A percentile compares a stretch with the other conserved stretches of the same genome.
phyloP scores from a whole-genome alignment of 2,113 vertebrate genomes.

The Tachycineta bicolor region DNA sequence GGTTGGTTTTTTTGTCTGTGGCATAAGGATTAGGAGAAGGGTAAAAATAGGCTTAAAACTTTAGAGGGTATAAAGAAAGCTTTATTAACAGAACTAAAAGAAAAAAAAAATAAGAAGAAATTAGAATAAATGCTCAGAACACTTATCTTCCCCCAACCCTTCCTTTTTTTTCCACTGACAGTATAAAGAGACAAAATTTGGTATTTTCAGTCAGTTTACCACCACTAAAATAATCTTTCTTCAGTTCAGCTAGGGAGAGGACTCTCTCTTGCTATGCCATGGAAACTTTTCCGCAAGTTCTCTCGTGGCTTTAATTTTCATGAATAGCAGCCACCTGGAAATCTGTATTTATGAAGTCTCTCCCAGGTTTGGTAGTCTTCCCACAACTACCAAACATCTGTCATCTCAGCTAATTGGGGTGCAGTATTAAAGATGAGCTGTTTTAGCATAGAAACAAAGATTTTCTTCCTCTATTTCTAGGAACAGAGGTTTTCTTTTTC shows the following conservation, averaged over 20 bases:
- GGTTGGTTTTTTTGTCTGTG: background rate
- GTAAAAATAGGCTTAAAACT: background rate
- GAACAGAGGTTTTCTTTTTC: background rate
- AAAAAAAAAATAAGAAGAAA: background rate
- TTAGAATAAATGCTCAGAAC: background rate
- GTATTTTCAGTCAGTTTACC: background rate
- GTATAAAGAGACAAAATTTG: background rate
- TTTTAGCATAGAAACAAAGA: background rate
- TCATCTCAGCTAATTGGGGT: background rate
- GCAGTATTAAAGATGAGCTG: background rate
- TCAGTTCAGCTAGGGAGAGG: background rate
- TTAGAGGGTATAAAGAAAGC: background rate
- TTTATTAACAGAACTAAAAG: background rate
- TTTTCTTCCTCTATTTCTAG: background rate
- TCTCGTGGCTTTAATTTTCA: background rate
- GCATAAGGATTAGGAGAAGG: background rate
- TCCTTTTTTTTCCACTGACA: background rate
- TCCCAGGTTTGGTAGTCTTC: background rate
- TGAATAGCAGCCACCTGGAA: fast-evolving
- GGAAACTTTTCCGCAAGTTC: background rate
- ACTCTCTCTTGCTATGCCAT: no score
- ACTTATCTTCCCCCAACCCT: no score
- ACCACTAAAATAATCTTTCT: background rate
- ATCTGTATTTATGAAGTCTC: background rate
- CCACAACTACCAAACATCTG: background rate